Evolutionary conservation across 2,113 vertebrate genomes (phyloP), one percentile per base, ranked within the genome.

Genomic region (Riparia riparia): DNA sequence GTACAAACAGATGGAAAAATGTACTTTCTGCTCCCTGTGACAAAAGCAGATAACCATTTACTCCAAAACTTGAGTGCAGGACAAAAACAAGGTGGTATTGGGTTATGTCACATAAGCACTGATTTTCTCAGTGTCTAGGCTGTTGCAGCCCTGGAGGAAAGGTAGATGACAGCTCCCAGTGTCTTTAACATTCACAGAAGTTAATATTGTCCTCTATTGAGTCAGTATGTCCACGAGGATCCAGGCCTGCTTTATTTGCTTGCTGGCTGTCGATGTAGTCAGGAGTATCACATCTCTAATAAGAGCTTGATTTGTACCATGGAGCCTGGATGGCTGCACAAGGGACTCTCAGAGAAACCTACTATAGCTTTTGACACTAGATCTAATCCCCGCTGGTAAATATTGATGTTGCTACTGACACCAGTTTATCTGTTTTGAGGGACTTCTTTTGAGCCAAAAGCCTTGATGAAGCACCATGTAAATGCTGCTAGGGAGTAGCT

Each of bases 261-360:
- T 85, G 51, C 58, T 61, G 44, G 25, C 53, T 87, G 26, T 54
- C 0, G 0, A 47, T 82, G 37, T 77, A 42, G 37, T 47, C 21
- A 56, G 18, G 26, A 60, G 32, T 29, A 61, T 31, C n/a, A 25
- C 31, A 57, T 39, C 63, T 79, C 58, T 69, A 49, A 68, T 7
- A 77, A 82, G 53, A 51, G 37, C 12, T 69, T 57, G 69, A 72
- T 1, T 0, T 22, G 21, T 57, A 29, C 13, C 0, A 1, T 12
- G 24, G 39, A 63, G 29, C 24, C 51, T 26, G n/a, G 47, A 32
- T 2, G 2, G 22, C 12, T 63, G 22, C 32, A 47, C 47, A 53
- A 42, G n/a, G 44, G 26, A 26, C 17, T 74, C 71, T 86, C 17
- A 47, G 73, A 22, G 64, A 91, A 82, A 34, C 6, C 6, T 39